Base-by-base conservation (phyloP, 1,140 invertebrate genomes). In the Tetragonula clypearis region DNA sequence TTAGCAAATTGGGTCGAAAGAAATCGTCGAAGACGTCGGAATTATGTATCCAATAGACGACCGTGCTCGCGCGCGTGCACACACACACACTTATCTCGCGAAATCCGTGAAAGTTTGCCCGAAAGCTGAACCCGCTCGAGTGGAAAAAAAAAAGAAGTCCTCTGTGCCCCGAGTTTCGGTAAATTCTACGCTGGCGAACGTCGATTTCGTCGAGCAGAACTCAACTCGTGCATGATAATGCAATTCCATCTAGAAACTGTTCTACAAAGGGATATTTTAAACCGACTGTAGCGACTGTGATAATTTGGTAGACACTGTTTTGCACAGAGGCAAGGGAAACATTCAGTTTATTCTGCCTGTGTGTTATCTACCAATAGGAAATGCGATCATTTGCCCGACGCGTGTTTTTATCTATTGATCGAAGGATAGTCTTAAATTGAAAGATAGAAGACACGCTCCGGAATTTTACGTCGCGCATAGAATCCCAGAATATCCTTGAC, bases 21-120 rank as follows among this genome's bases (percentile, higher is more conserved):
- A 83, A 68, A 66, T 77, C 74, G 72, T 30, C 30, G 62, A 68
- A 35, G 53, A 77, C 62, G 58, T 77, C 62, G 65, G 26, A 83
- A 83, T 77, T 82, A 82, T 82, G 49, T 75, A 55, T 62, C 58
- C 56, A 41, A 82, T 55, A 53, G 71, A 30, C 56, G 58, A 65
- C 6, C 41, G 30, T 30, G 30, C 30, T 30, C 1, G 41, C 41
- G 6, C 41, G 41, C 41, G 41, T 35, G 35, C 35, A 35, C 35
- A 35, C 35, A 35, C 41, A 49, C 41, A 49, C 41, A 74, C 79
- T 53, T 82, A 23, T 15, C 23, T 35, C 26, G 19, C 23, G 41
- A 8, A 17, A 26, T 19, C n/a, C 19, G 56, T 55, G 53, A 65
- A 74, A 74, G 68, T 41, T 58, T 73, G 21, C 56, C 41, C 41